Evolutionary conservation across 92 coral and sea anemone species (phyloP), one percentile per base, ranked within the genome.

Genomic region (Palythoa grandiflora): DNA sequence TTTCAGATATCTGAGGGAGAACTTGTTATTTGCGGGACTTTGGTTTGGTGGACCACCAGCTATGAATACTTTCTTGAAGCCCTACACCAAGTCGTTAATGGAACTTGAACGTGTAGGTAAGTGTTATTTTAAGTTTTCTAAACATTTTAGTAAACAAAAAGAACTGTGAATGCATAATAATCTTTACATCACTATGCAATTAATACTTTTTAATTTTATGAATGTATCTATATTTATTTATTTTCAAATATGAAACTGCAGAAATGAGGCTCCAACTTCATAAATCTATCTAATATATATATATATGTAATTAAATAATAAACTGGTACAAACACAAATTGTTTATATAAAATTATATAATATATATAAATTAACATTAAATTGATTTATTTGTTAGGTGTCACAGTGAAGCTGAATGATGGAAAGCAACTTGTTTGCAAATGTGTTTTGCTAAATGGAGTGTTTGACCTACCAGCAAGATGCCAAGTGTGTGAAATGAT

Each of bases 1-100:
- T 48, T 20, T 57, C 84, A 86, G 89, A 68, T 17, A 52, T 37
- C 68, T 77, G n/a, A 37, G 80, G 50, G 90, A 78, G 80, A 57
- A 87, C 72, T 35, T 87, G 78, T 51, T 78, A 17, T 87, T 87
- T 87, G 86, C 86, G 17, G 90, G 90, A 70, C 71, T 78, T 20
- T 87, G 90, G 90, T 87, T 87, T 68, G 90, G 90, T 38, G 72
- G 72, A 44, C 19, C 90, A 59, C 90, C 90, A 37, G 86, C 78
- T 36, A 78, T 87, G 90, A 87, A 68, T 19, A 87, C 85, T 44
- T 87, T 87, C 80, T 68, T 87, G 16, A 87, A 79, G 71, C 86
- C 90, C 1, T 78, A 40, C 68, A 66, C 38, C 36, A 66, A 66
- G 35, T 66, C 72, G 28, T 66, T 66, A 66, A 66, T 66, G 72